Evolutionary conservation across 2,888 invertebrate species (phyloP).

Genomic region (Panzeria rudis): DNA sequence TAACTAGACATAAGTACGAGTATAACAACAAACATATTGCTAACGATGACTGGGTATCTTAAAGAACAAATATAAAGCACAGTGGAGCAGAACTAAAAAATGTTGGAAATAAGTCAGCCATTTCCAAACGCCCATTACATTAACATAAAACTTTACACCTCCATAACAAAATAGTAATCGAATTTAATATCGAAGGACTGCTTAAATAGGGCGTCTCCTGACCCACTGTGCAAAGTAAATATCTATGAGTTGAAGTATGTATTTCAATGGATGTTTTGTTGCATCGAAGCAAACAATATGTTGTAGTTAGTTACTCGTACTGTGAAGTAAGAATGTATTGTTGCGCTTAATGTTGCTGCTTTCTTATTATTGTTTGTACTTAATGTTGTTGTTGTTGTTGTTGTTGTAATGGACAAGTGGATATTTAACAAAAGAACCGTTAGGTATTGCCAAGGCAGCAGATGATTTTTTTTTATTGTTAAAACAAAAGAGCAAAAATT

Average conservation of each 20-base stretch:
- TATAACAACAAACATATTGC: constrained; percentile 47
- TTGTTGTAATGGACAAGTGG: constrained; percentile 63
- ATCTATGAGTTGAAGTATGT: neutral
- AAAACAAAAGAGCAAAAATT: constrained; percentile 9
- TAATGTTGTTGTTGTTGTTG: constrained; percentile 27
- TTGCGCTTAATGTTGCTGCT: constrained; percentile 33
- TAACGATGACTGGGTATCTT: constrained; percentile 39
- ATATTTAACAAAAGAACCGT: constrained; percentile 71
- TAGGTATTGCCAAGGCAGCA: constrained; percentile 54
- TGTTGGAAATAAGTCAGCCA: neutral
- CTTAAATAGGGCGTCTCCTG: neutral
- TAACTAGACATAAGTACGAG: constrained; percentile 49
- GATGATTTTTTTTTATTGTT: neutral
- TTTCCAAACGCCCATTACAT: too few relatives aligned
- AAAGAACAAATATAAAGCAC: neutral
- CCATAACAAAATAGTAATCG: too few relatives aligned
- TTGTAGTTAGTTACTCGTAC: constrained; percentile 31
- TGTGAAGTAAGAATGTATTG: constrained; percentile 22
- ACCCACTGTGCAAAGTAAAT: neutral
- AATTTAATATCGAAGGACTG: too few relatives aligned
- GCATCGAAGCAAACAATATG: constrained; percentile 12
- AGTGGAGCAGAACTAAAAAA: neutral
- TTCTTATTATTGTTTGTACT: constrained; percentile 38
- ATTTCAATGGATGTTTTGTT: constrained; percentile 14
- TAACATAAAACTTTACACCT: too few relatives aligned